phyloP scores from a whole-genome alignment of 2,113 vertebrate species.

The Solea solea region DNA sequence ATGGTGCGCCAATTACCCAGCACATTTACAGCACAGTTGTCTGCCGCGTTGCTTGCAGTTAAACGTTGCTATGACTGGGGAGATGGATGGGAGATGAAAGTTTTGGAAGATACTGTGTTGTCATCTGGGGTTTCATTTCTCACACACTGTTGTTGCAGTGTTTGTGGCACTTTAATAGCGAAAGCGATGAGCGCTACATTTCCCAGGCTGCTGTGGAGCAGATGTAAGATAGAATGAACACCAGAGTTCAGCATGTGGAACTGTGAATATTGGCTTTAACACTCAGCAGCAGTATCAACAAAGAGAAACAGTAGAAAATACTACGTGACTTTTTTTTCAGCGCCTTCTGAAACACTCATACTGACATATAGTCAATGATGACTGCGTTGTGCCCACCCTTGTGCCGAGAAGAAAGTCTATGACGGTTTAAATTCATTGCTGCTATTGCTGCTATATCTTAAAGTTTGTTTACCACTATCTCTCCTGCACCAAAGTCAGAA shows the following conservation, averaged over 20 bases:
- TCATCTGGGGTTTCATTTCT: conserved; percentile 36
- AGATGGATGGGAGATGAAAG: conserved; percentile 60
- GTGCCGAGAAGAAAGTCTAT: too few species aligned
- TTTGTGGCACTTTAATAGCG: conserved; percentile 8
- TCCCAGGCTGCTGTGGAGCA: background rate
- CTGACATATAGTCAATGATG: too few species aligned
- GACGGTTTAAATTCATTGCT: too few species aligned
- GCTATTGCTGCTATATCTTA: too few species aligned
- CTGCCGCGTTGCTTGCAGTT: conserved; percentile 43
- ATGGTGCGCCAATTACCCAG: conserved; percentile 66
- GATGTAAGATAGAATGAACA: background rate
- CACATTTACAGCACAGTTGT: conserved; percentile 56
- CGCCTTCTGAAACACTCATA: too few species aligned
- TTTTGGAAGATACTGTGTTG: conserved; percentile 24
- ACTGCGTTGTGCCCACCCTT: too few species aligned
- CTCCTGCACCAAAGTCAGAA: too few species aligned
- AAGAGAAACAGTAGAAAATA: background rate
- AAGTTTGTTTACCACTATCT: too few species aligned
- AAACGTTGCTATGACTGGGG: conserved; percentile 13
- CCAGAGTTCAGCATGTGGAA: background rate
- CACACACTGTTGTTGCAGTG: conserved; percentile 16
- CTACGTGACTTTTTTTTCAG: background rate
- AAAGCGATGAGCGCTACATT: conserved; percentile 7
- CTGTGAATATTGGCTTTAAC: background rate
- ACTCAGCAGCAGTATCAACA: background rate